phyloP scores from a whole-genome alignment of 2,888 invertebrate species.

The Cremastobaeus sp. region DNA sequence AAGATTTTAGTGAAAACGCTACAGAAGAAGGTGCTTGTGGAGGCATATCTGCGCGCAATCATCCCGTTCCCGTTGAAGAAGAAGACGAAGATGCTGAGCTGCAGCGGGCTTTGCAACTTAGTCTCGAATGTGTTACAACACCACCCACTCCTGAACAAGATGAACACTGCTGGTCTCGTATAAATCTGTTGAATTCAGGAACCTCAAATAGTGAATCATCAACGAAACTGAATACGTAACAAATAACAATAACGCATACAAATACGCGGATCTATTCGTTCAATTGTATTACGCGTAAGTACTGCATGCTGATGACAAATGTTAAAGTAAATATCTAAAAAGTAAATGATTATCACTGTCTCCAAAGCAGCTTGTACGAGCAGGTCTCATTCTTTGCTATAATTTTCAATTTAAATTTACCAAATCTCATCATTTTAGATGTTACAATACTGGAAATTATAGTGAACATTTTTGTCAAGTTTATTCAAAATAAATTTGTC shows the following conservation, averaged over 20 bases:
- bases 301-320: slow-evolving; percentile 31
- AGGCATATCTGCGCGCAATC: slow-evolving; percentile 9
- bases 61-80: slow-evolving; percentile 36
- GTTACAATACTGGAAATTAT: too few relatives aligned
- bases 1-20: slow-evolving; percentile 72
- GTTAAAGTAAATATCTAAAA: slow-evolving; percentile 28
- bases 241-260: too few relatives aligned
- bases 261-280: too few relatives aligned
- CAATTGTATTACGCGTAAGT: slow-evolving; percentile 27
- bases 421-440: too few relatives aligned
- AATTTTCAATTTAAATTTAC: too few relatives aligned
- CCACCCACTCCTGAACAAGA: slow-evolving; percentile 76
- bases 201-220: slow-evolving; percentile 69
- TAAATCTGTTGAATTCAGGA: slow-evolving; percentile 69
- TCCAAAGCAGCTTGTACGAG: too few relatives aligned
- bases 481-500: too few relatives aligned
- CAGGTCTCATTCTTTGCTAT: neutral
- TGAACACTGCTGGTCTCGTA: slow-evolving; percentile 72
- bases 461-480: too few relatives aligned
- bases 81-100: slow-evolving; percentile 78
- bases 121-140: slow-evolving; percentile 77
- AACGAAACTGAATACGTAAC: slow-evolving; percentile 75
- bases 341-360: too few relatives aligned
- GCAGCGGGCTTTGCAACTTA: slow-evolving; percentile 79
- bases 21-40: slow-evolving; percentile 71